These are phyloP conservation scores for Labrus mixtus DNA, from an alignment of 2,113 vertebrate genomes.

Conservation along the genomic window DNA sequence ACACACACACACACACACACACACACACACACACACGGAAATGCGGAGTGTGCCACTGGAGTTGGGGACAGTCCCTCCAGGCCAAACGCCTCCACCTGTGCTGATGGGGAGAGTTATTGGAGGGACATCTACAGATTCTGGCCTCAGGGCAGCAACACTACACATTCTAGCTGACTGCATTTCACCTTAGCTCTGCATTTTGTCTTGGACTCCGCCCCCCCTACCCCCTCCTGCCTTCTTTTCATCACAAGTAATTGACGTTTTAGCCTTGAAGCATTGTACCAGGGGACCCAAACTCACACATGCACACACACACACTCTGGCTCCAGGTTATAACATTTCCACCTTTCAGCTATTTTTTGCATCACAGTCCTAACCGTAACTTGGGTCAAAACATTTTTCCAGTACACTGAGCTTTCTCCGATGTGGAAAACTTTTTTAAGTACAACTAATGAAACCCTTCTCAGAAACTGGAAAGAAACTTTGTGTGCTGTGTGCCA, in stretches of 20 bases:
- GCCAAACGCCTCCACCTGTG: slow-evolving; percentile 49
- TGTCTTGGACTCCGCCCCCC: slow-evolving; percentile 6
- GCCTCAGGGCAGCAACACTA: slow-evolving; percentile 33
- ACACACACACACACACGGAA: not conserved
- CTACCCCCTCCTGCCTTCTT: slow-evolving; percentile 9
- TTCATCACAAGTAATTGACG: slow-evolving; percentile 66
- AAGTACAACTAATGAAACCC: slow-evolving; percentile 27
- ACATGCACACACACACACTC: slow-evolving; percentile 13
- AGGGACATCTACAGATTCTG: slow-evolving; percentile 51
- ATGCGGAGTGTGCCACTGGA: slow-evolving; percentile 17
- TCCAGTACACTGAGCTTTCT: slow-evolving; percentile 61
- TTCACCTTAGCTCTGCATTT: slow-evolving; percentile 70
- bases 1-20: no score
- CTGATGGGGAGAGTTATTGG: slow-evolving; percentile 52
- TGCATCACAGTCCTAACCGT: slow-evolving; percentile 24
- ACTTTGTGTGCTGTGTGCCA: not conserved
- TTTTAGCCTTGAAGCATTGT: slow-evolving; percentile 55
- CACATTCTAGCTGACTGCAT: slow-evolving; percentile 44
- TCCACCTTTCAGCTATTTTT: slow-evolving; percentile 40
- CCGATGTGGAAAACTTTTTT: slow-evolving; percentile 22
- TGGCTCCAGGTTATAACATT: slow-evolving; percentile 46
- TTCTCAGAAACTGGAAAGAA: slow-evolving; percentile 19
- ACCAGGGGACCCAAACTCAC: slow-evolving; percentile 35
- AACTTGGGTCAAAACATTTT: slow-evolving; percentile 25
- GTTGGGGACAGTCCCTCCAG: slow-evolving; percentile 8